A percentile compares a stretch with the other conserved stretches of the same genome.
These are phyloP conservation scores for Aphelenchoides avenae DNA, from an alignment of 1,140 invertebrate species.

Conservation along the genomic window DNA sequence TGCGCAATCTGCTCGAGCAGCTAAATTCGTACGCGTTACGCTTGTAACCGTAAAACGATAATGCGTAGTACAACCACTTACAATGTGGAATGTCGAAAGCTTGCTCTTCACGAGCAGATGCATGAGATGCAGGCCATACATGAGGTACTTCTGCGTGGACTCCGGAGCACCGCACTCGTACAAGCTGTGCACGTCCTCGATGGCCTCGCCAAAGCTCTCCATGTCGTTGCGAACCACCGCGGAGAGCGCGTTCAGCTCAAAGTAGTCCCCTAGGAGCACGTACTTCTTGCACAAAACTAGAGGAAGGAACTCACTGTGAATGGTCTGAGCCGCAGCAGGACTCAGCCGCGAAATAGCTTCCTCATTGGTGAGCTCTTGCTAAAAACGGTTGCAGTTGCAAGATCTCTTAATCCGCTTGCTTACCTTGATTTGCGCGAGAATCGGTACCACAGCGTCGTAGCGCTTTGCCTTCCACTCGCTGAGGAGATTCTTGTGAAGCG, in stretches of 20 bases:
- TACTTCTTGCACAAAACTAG: slow-evolving; percentile 10
- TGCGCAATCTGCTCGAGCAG: slow-evolving; percentile 89
- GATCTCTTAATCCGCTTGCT: background rate
- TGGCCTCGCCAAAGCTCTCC: slow-evolving; percentile 41
- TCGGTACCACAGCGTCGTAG: slow-evolving; percentile 15
- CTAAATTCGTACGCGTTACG: slow-evolving; percentile 54
- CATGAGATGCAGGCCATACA: slow-evolving; percentile 87
- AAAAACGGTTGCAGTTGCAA: slow-evolving; percentile 7
- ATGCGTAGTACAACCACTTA: slow-evolving; percentile 48
- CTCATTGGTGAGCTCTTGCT: slow-evolving; percentile 12
- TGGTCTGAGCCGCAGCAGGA: slow-evolving; percentile 17
- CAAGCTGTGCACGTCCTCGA: slow-evolving; percentile 44
- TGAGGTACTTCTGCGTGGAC: slow-evolving; percentile 87
- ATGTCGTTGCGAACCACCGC: slow-evolving; percentile 35
- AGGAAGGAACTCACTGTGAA: slow-evolving; percentile 31
- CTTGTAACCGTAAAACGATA: slow-evolving; percentile 12
- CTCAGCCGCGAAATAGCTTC: slow-evolving; percentile 1
- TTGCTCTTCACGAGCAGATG: slow-evolving; percentile 92
- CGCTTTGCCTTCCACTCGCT: slow-evolving; percentile 26
- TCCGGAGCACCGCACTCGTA: slow-evolving; percentile 29
- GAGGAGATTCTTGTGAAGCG: slow-evolving; percentile 30
- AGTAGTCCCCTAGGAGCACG: slow-evolving; percentile 41
- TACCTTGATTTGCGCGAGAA: slow-evolving; percentile 26
- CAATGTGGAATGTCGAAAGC: slow-evolving; percentile 95
- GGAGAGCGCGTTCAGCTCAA: slow-evolving; percentile 47